These are phyloP conservation scores for Pseudoips prasinana DNA, from an alignment of 2,888 invertebrate genomes.

Conservation along the genomic window DNA sequence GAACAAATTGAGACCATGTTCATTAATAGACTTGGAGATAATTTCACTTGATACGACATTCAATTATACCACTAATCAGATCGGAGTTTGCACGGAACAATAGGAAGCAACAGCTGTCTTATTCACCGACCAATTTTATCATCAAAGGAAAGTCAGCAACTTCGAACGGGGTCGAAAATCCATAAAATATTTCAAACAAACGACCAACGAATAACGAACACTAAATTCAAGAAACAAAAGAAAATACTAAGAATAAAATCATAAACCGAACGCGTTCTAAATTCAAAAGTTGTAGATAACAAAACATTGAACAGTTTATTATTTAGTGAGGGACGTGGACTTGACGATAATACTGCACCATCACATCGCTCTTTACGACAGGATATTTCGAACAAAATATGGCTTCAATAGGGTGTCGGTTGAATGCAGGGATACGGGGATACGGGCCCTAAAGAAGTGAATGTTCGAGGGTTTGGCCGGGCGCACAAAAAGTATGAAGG, in stretches of 20 bases:
- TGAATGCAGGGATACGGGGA: conserved; percentile 48
- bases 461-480: conserved; percentile 38
- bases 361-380: conserved; percentile 33
- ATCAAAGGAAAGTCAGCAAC: too few species aligned
- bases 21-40: conserved; percentile 16
- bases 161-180: too few species aligned
- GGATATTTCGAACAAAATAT: conserved; percentile 44
- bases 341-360: conserved; percentile 37
- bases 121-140: too few species aligned
- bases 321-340: conserved; percentile 34
- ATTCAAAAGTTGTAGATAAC: conserved; percentile 38
- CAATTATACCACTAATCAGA: conserved; percentile 22
- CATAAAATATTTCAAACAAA: too few species aligned
- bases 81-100: conserved; percentile 13
- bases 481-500: conserved; percentile 65
- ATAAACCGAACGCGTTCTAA: conserved; percentile 15
- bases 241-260: conserved; percentile 15
- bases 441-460: conserved; percentile 48
- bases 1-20: conserved; percentile 7
- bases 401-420: conserved; percentile 56
- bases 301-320: conserved; percentile 33
- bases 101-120: conserved; percentile 5
- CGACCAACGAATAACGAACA: too few species aligned
- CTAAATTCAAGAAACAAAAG: conserved; percentile 6
- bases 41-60: conserved; percentile 22